phyloP scores from a whole-genome alignment of 2,888 invertebrate species.

The Nomada flava region DNA sequence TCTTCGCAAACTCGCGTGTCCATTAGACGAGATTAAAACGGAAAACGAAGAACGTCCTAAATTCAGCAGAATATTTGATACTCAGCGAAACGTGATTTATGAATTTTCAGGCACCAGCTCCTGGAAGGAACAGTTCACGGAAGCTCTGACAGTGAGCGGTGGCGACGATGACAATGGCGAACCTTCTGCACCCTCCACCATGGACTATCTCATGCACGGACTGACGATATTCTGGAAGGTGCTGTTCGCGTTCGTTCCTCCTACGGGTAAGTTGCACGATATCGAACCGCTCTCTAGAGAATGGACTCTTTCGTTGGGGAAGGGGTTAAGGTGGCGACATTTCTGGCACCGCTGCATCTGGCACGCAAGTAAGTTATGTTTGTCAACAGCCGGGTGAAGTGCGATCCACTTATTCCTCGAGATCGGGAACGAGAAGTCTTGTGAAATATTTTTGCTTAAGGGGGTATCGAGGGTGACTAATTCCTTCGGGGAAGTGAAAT shows the following conservation, averaged over 20 bases:
- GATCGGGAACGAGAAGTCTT: not conserved
- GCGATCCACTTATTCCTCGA: slow-evolving; percentile 14
- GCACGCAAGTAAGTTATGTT: slow-evolving; percentile 27
- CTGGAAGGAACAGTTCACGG: slow-evolving; percentile 99
- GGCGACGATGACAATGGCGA: slow-evolving; percentile 87
- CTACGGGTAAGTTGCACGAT: slow-evolving; percentile 90
- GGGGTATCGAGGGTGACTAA: not conserved
- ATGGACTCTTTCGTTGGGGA: not conserved
- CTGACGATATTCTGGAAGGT: slow-evolving; percentile 99
- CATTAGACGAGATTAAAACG: too few species aligned
- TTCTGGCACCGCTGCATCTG: slow-evolving; percentile 19
- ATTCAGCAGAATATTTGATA: not conserved
- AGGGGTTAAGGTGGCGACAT: not conserved
- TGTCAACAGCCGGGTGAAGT: slow-evolving; percentile 18
- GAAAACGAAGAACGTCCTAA: not conserved
- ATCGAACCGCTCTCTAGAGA: slow-evolving; percentile 2
- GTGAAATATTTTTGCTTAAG: not conserved
- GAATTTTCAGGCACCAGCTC: slow-evolving; percentile 91
- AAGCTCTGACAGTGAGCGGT: slow-evolving; percentile 97
- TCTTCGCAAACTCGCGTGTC: too few species aligned
- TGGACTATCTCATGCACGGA: slow-evolving; percentile 98
- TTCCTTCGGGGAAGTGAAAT: not conserved
- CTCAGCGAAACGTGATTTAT: too few species aligned
- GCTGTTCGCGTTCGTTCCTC: slow-evolving; percentile 98
- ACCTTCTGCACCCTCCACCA: slow-evolving; percentile 88